Base-by-base conservation (phyloP, 1,140 invertebrate species). In the Brachionus asplanchnoidis region DNA sequence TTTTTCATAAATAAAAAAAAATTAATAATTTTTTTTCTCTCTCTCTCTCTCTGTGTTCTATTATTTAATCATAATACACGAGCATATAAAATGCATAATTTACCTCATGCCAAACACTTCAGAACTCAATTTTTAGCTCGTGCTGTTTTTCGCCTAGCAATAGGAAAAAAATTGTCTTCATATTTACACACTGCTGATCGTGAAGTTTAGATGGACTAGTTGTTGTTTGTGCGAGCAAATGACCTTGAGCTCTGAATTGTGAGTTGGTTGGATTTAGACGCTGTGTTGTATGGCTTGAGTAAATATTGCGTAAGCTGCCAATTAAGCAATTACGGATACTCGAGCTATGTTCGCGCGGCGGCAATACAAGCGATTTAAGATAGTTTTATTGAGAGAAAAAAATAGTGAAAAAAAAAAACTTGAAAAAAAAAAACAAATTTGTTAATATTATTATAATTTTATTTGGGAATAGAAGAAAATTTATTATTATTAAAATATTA, bases 401-500 rank as follows among this genome's bases (percentile, higher is more conserved):
- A 17, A 53, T 1, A 17, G 8, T n/a, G n/a, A n/a, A n/a, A 17
- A 53, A 17, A 53, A 17, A 53, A 17, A 53, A 17, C 11, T 53
- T n/a, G n/a, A 14, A 53, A 53, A 53, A 60, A 60, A 23, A 60
- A 17, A n/a, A 56, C 20, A 20, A 8, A 60, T 60, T 60, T 60
- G 53, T 60, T 68, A 68, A 68, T 68, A 68, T 32, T 68, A 68
- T 68, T 68, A 68, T 68, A 68, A 68, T 68, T 68, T 68, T 68
- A 60, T 60, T 60, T 60, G 23, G 46, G 46, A 53, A 53, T 66
- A 66, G 26, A 66, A 66, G 14, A 68, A 68, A 68, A 68, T 68
- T 68, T 68, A 68, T 68, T 32, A 32, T 68, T 68, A 32, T 68
- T 68, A 68, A 36, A 36, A 36, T 28, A 28, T 28, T 28, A 36